phyloP scores from a whole-genome alignment of 2,113 vertebrate species.

The Psilopogon haemacephalus region DNA sequence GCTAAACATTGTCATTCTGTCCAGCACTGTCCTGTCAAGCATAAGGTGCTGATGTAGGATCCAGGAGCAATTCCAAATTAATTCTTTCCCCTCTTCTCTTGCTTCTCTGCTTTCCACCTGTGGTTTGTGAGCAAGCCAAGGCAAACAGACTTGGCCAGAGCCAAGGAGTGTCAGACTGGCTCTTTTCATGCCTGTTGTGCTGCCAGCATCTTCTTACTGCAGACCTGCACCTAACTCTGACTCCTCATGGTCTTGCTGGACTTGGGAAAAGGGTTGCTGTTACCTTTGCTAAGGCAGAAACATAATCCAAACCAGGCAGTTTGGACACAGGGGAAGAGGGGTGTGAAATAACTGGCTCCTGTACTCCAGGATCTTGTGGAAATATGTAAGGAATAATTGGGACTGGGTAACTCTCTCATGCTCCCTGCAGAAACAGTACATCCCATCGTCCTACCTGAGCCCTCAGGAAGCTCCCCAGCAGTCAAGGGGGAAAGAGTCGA shows the following conservation, averaged over 20 bases:
- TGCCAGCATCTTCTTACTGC: not conserved
- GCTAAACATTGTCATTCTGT: not conserved
- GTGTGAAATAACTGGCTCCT: not conserved
- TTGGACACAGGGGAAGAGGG: not conserved
- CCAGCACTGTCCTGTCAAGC: not conserved
- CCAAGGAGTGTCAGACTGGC: too few relatives aligned
- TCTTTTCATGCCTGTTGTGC: not conserved
- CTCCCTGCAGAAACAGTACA: too few relatives aligned
- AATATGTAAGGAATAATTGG: not conserved
- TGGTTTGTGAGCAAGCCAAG: not conserved
- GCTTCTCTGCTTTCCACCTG: not conserved
- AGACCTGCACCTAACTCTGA: not conserved
- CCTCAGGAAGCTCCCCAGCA: too few relatives aligned
- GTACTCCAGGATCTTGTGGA: not conserved
- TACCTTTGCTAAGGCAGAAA: not conserved
- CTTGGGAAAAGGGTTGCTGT: not conserved
- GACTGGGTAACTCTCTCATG: too few relatives aligned
- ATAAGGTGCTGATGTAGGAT: not conserved
- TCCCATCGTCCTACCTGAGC: too few relatives aligned
- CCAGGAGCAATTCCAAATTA: not conserved
- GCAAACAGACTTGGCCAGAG: not conserved
- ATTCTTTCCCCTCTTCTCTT: not conserved
- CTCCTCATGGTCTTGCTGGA: not conserved
- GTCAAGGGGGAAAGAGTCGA: too few relatives aligned
- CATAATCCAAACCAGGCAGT: not conserved